Evolutionary conservation across 35 echinoderm and acorn worm species (phyloP), one percentile per base, ranked within the genome.

Genomic region (Chiridota heheva): DNA sequence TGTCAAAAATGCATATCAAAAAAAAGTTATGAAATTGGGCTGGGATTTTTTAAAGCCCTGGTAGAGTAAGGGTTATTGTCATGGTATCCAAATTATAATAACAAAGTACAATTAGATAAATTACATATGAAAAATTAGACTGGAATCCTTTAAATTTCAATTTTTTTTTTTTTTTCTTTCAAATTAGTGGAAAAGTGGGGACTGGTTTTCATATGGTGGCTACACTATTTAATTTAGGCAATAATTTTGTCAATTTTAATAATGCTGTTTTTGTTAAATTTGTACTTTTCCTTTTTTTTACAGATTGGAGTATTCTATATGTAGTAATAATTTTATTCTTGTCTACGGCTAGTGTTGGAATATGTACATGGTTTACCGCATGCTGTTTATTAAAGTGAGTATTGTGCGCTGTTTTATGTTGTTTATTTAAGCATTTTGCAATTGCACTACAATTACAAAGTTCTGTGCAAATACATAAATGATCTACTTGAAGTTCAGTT

Each of bases 231-330:
- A 20, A 26, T 25, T 8, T 55, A 38, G 55, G 6, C 25, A 55
- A 58, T 26, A 56, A 29, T 31, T 1, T 7, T 1, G 2, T 0
- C 1, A 66, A 39, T 36, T 13, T 16, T 36, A 7, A 71, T 38
- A 40, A 1, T 15, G 32, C 17, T 0, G 55, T 15, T 76, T 18
- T 22, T 42, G 17, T 43, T 42, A 15, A 43, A 0, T 67, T 67
- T 33, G 0, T 67, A 20, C 56, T 30, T 63, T 0, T 20, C n/a
- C 16, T 72, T 78, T 2, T 16, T 2, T 78, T 64, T 86, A 22
- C 82, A 97, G 93, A 97, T 42, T 97, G 93, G 93, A 97, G 93
- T 69, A 91, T 97, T 40, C 65, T 97, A 15, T 97, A 97, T 81
- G 93, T 97, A 8, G 87, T 97, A 36, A 97, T 97, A 20, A 85